These are phyloP conservation scores for Zootoca vivipara DNA, from an alignment of 2,113 vertebrate genomes.

Conservation along the genomic window DNA sequence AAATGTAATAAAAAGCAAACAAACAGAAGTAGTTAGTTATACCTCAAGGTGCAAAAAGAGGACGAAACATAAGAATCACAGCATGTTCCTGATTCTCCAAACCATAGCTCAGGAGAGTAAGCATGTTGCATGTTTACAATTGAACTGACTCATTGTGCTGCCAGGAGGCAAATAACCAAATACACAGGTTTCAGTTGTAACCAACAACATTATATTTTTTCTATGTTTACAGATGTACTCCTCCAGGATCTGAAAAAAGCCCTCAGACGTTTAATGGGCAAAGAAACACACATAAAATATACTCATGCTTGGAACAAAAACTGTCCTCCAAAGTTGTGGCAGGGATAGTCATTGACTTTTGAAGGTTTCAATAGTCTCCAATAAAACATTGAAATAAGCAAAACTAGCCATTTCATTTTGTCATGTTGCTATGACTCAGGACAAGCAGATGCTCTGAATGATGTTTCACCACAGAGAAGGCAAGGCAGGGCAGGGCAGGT, in stretches of 20 bases:
- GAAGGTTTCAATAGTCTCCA: slow-evolving; percentile 40
- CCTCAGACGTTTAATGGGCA: background rate
- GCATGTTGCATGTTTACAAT: background rate
- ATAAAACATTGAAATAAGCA: slow-evolving; percentile 44
- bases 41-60: too few relatives aligned
- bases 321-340: background rate
- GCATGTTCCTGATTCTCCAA: background rate
- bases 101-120: background rate
- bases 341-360: slow-evolving; percentile 12
- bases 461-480: slow-evolving; percentile 46
- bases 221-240: background rate
- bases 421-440: slow-evolving; percentile 40
- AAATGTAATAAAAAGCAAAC: too few relatives aligned
- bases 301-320: background rate
- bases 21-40: too few relatives aligned
- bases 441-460: slow-evolving; percentile 51
- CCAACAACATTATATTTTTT: background rate
- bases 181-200: background rate
- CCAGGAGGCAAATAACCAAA: background rate
- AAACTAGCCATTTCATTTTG: slow-evolving; percentile 52
- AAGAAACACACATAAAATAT: background rate
- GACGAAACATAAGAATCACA: too few relatives aligned
- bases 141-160: background rate
- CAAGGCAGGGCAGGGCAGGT: slow-evolving; percentile 42
- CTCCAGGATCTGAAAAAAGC: background rate